Evolutionary conservation across 2,113 vertebrate genomes (phyloP).

Genomic region (Cinclus cinclus): DNA sequence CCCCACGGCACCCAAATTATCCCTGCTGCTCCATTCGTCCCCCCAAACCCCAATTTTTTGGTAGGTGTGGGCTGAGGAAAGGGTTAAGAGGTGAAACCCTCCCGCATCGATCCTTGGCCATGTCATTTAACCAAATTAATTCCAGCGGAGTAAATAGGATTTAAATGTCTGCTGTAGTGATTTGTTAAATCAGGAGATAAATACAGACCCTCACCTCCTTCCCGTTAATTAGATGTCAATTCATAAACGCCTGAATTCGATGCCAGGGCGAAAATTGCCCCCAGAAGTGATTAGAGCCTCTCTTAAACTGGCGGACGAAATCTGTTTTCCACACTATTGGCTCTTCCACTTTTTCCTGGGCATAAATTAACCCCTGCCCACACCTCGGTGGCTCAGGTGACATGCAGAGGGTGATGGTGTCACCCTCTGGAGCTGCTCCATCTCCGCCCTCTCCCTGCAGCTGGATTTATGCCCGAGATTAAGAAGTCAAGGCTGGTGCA

Average conservation of each 20-base stretch:
- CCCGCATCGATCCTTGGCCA: background rate
- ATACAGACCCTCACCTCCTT: background rate
- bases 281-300: background rate
- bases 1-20: background rate
- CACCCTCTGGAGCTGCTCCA: background rate
- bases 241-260: background rate
- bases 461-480: background rate
- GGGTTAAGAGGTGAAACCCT: background rate
- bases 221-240: background rate
- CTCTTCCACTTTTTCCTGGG: background rate
- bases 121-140: background rate
- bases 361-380: background rate
- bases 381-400: background rate
- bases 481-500: background rate
- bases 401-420: background rate
- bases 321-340: background rate
- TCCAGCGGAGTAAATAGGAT: background rate
- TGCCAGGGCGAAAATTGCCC: background rate
- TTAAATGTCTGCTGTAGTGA: background rate
- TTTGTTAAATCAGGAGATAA: background rate
- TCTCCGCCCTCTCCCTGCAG: rapidly evolving
- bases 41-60: background rate
- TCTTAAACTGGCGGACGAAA: background rate
- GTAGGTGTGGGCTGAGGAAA: background rate
- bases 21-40: rapidly evolving